Evolutionary conservation across 2,888 invertebrate species (phyloP).

Genomic region (Thelaira solivaga): DNA sequence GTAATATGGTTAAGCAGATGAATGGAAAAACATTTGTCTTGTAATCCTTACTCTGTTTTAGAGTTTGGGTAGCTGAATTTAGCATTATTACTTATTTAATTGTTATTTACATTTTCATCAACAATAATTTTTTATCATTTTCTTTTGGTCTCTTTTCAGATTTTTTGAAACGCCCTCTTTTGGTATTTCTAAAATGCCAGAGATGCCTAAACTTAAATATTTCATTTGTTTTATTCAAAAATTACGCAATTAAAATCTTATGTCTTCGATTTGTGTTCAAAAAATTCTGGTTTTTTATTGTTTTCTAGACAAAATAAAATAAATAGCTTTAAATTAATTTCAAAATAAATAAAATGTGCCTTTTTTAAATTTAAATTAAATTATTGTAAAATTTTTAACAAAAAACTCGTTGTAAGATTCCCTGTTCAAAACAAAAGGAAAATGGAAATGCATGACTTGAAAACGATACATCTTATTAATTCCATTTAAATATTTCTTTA

Average conservation of each 20-base stretch:
- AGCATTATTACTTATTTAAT: no score
- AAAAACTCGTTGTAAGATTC: no score
- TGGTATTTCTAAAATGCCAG: conserved; percentile 12
- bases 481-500: conserved; percentile 60
- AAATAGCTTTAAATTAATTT: conserved; percentile 58
- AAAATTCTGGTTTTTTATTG: conserved; percentile 35
- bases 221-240: not conserved
- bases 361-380: conserved; percentile 55
- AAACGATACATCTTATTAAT: conserved; percentile 14
- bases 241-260: no score
- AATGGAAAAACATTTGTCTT: no score
- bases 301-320: conserved; percentile 9
- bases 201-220: not conserved
- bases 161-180: conserved; percentile 42
- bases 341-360: conserved; percentile 49
- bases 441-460: conserved; percentile 21
- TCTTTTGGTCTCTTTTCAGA: conserved; percentile 54
- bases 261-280: conserved; percentile 48
- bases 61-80: no score
- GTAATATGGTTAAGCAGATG: no score
- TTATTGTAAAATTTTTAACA: conserved; percentile 32
- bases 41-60: no score
- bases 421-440: not conserved
- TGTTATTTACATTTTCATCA: no score
- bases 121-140: not conserved